Base-by-base conservation (phyloP, 2,888 invertebrate genomes). In the Chelonus formosanus region DNA sequence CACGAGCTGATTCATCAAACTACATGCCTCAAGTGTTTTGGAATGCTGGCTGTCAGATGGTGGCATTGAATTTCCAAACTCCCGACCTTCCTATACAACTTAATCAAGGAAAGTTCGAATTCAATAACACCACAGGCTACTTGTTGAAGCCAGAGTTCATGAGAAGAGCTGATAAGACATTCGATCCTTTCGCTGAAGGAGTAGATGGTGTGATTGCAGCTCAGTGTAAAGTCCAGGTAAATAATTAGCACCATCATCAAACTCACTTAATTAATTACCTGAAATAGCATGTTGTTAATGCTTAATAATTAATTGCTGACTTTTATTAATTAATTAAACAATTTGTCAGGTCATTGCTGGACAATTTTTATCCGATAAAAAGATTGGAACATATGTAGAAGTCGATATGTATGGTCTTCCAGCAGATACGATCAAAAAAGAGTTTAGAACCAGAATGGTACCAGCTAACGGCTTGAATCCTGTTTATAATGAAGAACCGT, bases 191-290 rank as follows among this genome's bases (percentile, higher is more conserved):
- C 80, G 89, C 90, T 8, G 91, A 91, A 78, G 88, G 89, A 64
- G 90, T 92, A 34, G 91, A 91, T 80, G 91, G 91, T 69, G 90
- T 92, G n/a, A 91, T 92, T 75, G 90, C 91, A 31, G 90, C 90
- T 44, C 88, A 89, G 74, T 90, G 90, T 78, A 87, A 89, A 47
- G 90, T 91, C 4, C 86, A 88, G 84, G 89, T 89, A 76, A 74
- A 40, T 2, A 40, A 40, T 40, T 40, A 40, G 6, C 40, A 40
- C 40, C 6, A 5, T 40, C 6, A 40, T 40, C 40, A 6, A 20
- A 20, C 20, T 2, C 20, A 20, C 2, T 20, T 20, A 20, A 20
- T 20, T 20, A 20, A 20, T 20, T 20, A 71, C 63, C 40, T 6
- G 4, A 40, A 40, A 4, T 40, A 40, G 3, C 1, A 40, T 40